These are phyloP conservation scores for Galeruca laticollis DNA, from an alignment of 2,888 invertebrate genomes.

Conservation along the genomic window DNA sequence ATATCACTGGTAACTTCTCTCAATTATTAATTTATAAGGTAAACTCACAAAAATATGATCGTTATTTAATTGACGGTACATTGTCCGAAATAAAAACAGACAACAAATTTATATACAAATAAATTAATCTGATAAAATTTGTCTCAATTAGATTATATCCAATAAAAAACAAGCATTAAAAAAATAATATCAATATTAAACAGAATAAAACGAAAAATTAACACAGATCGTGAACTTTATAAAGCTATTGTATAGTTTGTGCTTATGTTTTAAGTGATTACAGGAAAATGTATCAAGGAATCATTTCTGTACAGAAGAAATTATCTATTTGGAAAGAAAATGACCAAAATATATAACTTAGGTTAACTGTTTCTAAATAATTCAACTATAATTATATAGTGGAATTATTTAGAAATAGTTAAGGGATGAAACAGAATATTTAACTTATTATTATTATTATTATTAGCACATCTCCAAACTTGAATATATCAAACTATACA, in stretches of 20 bases:
- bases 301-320: not conserved
- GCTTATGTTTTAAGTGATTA: constrained; percentile 29
- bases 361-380: no score
- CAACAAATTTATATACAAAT: constrained; percentile 32
- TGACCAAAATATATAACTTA: no score
- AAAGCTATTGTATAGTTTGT: constrained; percentile 40
- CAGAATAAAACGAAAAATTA: constrained; percentile 45
- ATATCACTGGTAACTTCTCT: no score
- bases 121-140: constrained; percentile 28
- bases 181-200: constrained; percentile 47
- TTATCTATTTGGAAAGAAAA: no score
- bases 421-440: no score
- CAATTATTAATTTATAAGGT: no score
- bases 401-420: no score
- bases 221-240: constrained; percentile 46
- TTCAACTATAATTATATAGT: no score
- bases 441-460: no score
- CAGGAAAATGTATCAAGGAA: not conserved
- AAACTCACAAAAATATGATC: no score
- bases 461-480: no score
- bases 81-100: not conserved
- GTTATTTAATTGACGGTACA: not conserved
- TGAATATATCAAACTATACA: no score
- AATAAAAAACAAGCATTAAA: constrained; percentile 38
- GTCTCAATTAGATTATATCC: constrained; percentile 7